phyloP scores from a whole-genome alignment of 2,888 invertebrate species.

The Papilio demoleus region DNA sequence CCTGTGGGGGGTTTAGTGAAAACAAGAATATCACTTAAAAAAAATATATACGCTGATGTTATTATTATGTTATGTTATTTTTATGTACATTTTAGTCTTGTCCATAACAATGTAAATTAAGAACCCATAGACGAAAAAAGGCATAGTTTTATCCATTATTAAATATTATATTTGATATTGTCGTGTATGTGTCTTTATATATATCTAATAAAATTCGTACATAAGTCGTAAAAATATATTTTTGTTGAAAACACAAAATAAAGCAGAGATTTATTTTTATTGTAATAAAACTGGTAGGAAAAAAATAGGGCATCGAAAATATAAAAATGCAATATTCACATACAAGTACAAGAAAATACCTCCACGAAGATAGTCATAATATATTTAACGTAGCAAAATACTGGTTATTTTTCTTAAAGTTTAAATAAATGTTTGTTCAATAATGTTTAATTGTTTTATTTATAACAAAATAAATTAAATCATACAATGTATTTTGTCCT shows the following conservation, averaged over 20 bases:
- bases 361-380: conserved; percentile 42
- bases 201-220: background rate
- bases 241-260: conserved; percentile 19
- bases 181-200: conserved; percentile 4
- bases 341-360: conserved; percentile 39
- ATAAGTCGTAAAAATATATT: conserved; percentile 22
- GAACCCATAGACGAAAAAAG: background rate
- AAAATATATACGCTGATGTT: too few relatives aligned
- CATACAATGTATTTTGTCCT: conserved; percentile 39
- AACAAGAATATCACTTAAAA: too few relatives aligned
- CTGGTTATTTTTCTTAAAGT: conserved; percentile 78
- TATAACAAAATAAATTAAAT: conserved; percentile 41
- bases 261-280: conserved; percentile 21
- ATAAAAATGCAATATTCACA: conserved; percentile 28
- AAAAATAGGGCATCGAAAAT: conserved; percentile 6
- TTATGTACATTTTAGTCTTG: background rate
- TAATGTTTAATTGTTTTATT: conserved; percentile 57
- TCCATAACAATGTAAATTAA: background rate
- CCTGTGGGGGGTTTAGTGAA: too few relatives aligned
- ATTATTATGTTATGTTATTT: too few relatives aligned
- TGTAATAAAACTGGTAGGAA: conserved; percentile 11
- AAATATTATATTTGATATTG: background rate
- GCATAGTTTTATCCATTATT: background rate
- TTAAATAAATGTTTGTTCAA: conserved; percentile 82
- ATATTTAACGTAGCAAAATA: conserved; percentile 60